Evolutionary conservation across 2,797 vertebrate genomes (phyloP), one percentile per base, ranked within the genome.

Genomic region (Valencia hispanica): DNA sequence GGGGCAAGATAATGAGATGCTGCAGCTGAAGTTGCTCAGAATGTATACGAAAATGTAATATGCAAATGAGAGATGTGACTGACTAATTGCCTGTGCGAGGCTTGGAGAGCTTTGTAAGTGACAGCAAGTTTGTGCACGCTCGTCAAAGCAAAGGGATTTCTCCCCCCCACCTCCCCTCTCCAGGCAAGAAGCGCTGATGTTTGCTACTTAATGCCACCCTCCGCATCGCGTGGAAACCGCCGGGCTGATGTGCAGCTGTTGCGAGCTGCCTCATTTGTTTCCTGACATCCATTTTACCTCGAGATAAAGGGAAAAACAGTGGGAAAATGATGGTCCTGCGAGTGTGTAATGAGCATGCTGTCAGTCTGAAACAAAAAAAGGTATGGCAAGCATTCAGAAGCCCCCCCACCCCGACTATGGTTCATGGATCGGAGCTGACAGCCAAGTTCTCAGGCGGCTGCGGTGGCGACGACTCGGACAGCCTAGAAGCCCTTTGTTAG

Each of bases 161-260:
- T 5, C 11, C 73, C 75, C 63, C 36, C 61, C 63, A 25, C 39
- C 65, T 25, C 39, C 14, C 25, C 39, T 25, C 25, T 65, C 53
- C 72, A 77, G 82, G 81, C 76, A 80, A 73, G 84, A 77, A 86
- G 75, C 74, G 34, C 77, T 57, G 86, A 87, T 85, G 88, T 88
- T 90, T 77, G 85, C 83, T 80, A 27, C 89, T 91, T 87, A 87
- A 91, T 80, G 85, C 87, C 89, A 86, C 86, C 89, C 86, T 91
- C 74, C 75, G 78, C 88, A 79, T 88, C 81, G 79, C 89, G 71
- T 70, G 86, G 84, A 87, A 83, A 83, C 82, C 74, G 85, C 76
- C 86, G 48, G 87, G 82, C 82, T 92, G 92, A 88, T 86, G 91
- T 91, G 91, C 91, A 92, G 88, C 92, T 93, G 91, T 89, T 91